Base-by-base conservation (phyloP, 2,888 invertebrate genomes). In the Pemphredon lugubris region DNA sequence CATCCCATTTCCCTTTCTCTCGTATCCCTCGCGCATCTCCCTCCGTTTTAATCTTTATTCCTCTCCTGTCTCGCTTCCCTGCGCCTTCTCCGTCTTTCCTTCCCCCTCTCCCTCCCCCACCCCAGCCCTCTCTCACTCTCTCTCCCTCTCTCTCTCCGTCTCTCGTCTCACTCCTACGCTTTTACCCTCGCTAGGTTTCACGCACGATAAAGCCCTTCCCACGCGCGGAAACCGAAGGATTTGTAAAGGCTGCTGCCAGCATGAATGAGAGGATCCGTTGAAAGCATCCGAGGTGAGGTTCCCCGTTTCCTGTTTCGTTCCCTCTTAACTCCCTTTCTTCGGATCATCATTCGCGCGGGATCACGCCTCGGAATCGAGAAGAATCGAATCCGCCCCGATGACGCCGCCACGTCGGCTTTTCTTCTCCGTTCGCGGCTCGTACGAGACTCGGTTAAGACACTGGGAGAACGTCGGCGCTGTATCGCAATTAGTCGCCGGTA, bases 191-290 rank as follows among this genome's bases (percentile, higher is more conserved):
- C 21, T 34, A 61, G 59, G 55, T 37, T 40, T 39, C 39, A 14
- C 54, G 14, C 58, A 34, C 51, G 53, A 58, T 57, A 48, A 53
- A 77, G 40, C 74, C 72, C 79, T 79, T 73, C 74, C 68, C 76
- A 75, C 75, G 75, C 72, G 13, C 57, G 45, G 55, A 50, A 68
- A 44, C 50, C 37, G 51, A 57, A 63, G 73, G 69, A 77, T 79
- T 77, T 79, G 71, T 76, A 81, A 81, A 79, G 75, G 70, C 66
- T 47, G 50, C 70, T 45, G 66, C 45, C 59, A 40, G 74, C 63
- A 57, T 70, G 64, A 70, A 72, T 75, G 73, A 75, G 70, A 60
- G 73, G 68, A 55, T 68, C 53, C 58, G 50, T 60, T 66, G 54
- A 64, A 71, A 66, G 47, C 50, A 40, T 61, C 55, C 40, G 50